A percentile compares a stretch with the other conserved stretches of the same genome.
These are phyloP conservation scores for Speoplatyrhinus poulsoni DNA, from an alignment of 2,113 vertebrate genomes.

Conservation along the genomic window DNA sequence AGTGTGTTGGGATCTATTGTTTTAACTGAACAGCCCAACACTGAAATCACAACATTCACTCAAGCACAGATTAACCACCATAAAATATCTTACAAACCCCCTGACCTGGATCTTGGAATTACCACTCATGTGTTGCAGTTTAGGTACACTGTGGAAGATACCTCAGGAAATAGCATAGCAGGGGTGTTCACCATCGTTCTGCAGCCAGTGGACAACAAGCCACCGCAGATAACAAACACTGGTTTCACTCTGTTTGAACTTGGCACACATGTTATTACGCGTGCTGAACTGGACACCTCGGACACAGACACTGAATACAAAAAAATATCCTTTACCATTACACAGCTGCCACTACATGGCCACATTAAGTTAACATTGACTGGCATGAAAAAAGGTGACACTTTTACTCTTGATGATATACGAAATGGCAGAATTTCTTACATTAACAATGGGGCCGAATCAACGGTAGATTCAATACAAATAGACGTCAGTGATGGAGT, in stretches of 20 bases:
- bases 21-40: slow-evolving; percentile 84
- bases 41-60: slow-evolving; percentile 85
- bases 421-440: slow-evolving; percentile 82
- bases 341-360: slow-evolving; percentile 84
- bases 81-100: slow-evolving; percentile 90
- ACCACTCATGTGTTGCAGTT: slow-evolving; percentile 88
- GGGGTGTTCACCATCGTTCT: slow-evolving; percentile 88
- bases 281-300: slow-evolving; percentile 81
- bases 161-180: slow-evolving; percentile 78
- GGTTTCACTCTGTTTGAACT: slow-evolving; percentile 85
- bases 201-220: slow-evolving; percentile 92
- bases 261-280: slow-evolving; percentile 81
- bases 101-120: slow-evolving; percentile 88
- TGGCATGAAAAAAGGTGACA: slow-evolving; percentile 76
- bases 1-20: slow-evolving; percentile 82
- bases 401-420: slow-evolving; percentile 86
- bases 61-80: slow-evolving; percentile 97
- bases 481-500: slow-evolving; percentile 90
- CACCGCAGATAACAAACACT: slow-evolving; percentile 90
- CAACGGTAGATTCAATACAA: slow-evolving; percentile 80
- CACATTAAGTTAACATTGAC: slow-evolving; percentile 78
- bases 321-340: slow-evolving; percentile 85
- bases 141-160: slow-evolving; percentile 88
- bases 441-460: slow-evolving; percentile 82
- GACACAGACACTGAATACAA: slow-evolving; percentile 85